Evolutionary conservation across 2,797 vertebrate species (phyloP).

Genomic region (Geotrypetes seraphini): DNA sequence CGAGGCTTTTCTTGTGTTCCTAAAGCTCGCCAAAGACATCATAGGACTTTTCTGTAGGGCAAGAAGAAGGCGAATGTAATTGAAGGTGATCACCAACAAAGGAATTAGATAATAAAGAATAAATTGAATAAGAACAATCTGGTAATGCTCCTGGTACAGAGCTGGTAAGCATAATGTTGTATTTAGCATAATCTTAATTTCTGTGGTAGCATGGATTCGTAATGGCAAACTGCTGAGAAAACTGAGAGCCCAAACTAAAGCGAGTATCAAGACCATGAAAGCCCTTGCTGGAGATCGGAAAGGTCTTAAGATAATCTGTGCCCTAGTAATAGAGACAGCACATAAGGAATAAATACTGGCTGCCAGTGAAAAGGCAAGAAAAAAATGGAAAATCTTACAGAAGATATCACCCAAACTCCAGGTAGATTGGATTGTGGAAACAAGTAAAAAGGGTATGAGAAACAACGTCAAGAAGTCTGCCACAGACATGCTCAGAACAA

Average conservation of each 20-base stretch:
- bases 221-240: constrained; percentile 57
- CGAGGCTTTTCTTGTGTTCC: constrained; percentile 53
- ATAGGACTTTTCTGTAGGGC: constrained; percentile 59
- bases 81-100: constrained; percentile 57
- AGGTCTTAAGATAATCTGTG: constrained; percentile 56
- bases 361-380: constrained; percentile 56
- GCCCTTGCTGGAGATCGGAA: constrained; percentile 49
- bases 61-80: constrained; percentile 48
- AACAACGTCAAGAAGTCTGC: constrained; percentile 59
- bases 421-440: constrained; percentile 45
- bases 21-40: constrained; percentile 49
- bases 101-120: constrained; percentile 56
- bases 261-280: constrained; percentile 47
- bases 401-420: constrained; percentile 54
- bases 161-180: constrained; percentile 54
- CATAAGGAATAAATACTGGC: constrained; percentile 65
- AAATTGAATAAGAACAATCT: constrained; percentile 57
- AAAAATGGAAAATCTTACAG: constrained; percentile 68
- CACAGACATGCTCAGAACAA: constrained; percentile 60
- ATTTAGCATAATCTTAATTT: constrained; percentile 34
- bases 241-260: constrained; percentile 53
- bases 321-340: constrained; percentile 54
- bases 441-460: constrained; percentile 57
- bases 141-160: constrained; percentile 54
- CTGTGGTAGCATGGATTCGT: constrained; percentile 48